phyloP scores from a whole-genome alignment of 2,797 vertebrate genomes.

The Chanos chanos region DNA sequence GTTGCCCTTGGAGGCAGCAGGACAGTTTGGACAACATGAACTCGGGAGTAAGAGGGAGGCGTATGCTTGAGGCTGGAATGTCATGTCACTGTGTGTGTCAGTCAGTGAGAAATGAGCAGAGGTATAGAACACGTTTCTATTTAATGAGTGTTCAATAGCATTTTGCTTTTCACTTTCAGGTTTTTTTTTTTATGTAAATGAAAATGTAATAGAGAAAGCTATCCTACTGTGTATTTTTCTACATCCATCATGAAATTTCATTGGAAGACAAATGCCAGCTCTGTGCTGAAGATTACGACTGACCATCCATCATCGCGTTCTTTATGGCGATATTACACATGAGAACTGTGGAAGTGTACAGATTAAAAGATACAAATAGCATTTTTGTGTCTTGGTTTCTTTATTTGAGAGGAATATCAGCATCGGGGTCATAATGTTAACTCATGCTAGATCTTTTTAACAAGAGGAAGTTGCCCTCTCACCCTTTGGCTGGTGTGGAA shows the following conservation, averaged over 20 bases:
- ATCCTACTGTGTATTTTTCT: too few species aligned
- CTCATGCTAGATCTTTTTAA: slow-evolving; percentile 29
- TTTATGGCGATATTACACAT: too few species aligned
- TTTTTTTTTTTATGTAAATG: not conserved
- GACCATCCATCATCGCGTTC: too few species aligned
- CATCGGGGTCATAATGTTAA: slow-evolving; percentile 31
- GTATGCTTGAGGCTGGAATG: slow-evolving; percentile 3
- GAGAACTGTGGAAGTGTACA: slow-evolving; percentile 7
- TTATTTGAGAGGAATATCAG: slow-evolving; percentile 19
- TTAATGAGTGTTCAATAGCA: not conserved
- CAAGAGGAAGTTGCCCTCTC: slow-evolving; percentile 21
- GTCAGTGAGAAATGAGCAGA: slow-evolving; percentile 31
- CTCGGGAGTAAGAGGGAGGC: slow-evolving; percentile 36
- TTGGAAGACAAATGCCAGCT: too few species aligned
- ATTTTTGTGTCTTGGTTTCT: slow-evolving; percentile 22
- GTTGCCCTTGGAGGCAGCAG: slow-evolving; percentile 18
- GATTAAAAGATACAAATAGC: slow-evolving; percentile 17
- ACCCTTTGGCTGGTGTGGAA: slow-evolving; percentile 8
- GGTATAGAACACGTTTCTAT: not conserved
- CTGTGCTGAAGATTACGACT: too few species aligned
- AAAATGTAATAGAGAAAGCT: too few species aligned
- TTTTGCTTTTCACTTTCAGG: not conserved
- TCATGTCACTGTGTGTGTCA: slow-evolving; percentile 30
- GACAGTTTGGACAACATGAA: slow-evolving; percentile 46
- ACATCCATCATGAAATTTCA: too few species aligned